These are phyloP conservation scores for Sepiola atlantica DNA, from an alignment of 2,888 invertebrate genomes.

Conservation along the genomic window DNA sequence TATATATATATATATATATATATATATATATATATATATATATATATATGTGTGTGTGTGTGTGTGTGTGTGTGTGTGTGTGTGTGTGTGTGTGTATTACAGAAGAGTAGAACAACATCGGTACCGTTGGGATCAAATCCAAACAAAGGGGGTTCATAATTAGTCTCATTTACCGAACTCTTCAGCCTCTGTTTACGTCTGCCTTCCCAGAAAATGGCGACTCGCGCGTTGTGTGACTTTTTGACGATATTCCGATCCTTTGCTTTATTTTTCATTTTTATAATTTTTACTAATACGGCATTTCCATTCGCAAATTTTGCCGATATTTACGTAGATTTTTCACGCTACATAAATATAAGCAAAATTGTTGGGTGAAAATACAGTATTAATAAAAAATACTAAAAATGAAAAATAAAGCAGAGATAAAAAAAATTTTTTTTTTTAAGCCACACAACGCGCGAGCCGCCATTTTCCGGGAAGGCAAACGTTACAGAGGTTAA, in stretches of 20 bases:
- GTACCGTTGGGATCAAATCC: not conserved
- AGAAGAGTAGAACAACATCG: not conserved
- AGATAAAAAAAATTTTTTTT: not conserved
- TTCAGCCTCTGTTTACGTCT: no score
- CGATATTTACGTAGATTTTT: not conserved
- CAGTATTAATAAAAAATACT: no score
- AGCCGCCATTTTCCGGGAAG: not conserved
- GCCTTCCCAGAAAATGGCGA: no score
- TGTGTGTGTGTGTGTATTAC: no score
- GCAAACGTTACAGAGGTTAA: not conserved
- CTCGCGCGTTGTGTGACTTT: no score
- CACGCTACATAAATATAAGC: not conserved
- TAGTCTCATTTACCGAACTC: no score
- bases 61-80: not conserved
- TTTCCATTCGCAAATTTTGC: no score
- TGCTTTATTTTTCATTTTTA: not conserved
- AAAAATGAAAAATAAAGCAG: not conserved
- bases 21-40: constrained; percentile 6
- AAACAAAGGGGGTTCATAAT: no score
- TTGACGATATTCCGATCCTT: no score
- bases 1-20: constrained; percentile 16
- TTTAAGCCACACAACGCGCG: not conserved
- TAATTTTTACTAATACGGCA: not conserved
- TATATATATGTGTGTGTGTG: not conserved
- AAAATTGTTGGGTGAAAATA: no score